Evolutionary conservation across 2,797 vertebrate species (phyloP).

Genomic region (Fratercula arctica): DNA sequence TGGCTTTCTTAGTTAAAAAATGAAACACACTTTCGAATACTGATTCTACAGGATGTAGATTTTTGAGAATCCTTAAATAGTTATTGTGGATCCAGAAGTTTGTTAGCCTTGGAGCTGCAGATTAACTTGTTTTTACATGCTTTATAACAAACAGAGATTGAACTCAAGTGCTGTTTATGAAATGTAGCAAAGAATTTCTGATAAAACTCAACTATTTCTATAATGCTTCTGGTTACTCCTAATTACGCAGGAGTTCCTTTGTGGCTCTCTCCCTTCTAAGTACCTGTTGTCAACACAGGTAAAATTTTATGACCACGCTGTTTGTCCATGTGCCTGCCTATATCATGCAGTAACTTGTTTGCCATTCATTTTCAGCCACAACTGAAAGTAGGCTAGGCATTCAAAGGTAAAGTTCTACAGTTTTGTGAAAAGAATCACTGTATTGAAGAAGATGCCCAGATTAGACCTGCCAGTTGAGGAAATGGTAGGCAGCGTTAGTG

Average conservation of each 20-base stretch:
- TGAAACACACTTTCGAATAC: neutral
- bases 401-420: neutral
- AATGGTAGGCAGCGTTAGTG: neutral
- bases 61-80: neutral
- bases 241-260: neutral
- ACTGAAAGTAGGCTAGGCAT: neutral
- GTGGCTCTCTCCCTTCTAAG: neutral
- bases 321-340: neutral
- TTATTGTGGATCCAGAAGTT: neutral
- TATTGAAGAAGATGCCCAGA: neutral
- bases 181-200: neutral
- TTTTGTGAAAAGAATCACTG: neutral
- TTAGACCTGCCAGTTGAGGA: neutral
- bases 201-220: neutral
- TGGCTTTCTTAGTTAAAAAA: neutral
- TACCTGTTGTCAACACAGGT: accelerated
- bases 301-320: accelerated
- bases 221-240: neutral
- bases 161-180: neutral
- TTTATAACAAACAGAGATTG: neutral
- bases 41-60: neutral
- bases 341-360: neutral
- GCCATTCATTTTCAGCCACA: neutral
- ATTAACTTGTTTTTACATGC: neutral
- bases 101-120: neutral